Base-by-base conservation (phyloP, 2,888 invertebrate genomes). In the Hypolimnas misippus region DNA sequence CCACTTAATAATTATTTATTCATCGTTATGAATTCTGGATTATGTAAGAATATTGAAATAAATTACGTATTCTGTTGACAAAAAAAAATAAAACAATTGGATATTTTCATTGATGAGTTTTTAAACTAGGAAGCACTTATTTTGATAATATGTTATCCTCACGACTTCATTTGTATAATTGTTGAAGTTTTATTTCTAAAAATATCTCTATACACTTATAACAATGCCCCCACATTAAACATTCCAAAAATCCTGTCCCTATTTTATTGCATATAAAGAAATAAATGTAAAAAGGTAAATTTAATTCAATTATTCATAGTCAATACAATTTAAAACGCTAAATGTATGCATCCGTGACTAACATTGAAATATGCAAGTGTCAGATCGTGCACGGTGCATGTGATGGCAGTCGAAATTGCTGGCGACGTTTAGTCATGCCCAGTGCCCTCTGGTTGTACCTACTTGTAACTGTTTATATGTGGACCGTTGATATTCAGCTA, bases 361-460 rank as follows among this genome's bases (percentile, higher is more conserved):
- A 90, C 77, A 78, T 75, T 84, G 86, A 88, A 86, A 88, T 87
- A 88, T 89, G 83, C 83, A 82, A 81, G 79, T 84, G 87, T 84
- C 84, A 77, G 76, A 72, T 71, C 72, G 76, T 71, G 75, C 67
- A 69, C 74, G 71, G 72, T 77, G 81, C 76, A 81, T 82, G 79
- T 78, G 82, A 81, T 78, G 79, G 80, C 80, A 79, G 76, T 67
- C 76, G 73, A 76, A 86, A 87, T 83, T 82, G 84, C 81, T 73
- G 72, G 71, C 77, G 75, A 76, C 79, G 72, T 76, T 81, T 79
- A 78, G 79, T 76, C 76, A 79, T 80, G 82, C 76, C 67, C 75
- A 72, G 74, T 79, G 70, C 77, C 75, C 77, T 72, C 66, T 69
- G 70, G 69, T 68, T 64, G 70, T n/a, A n/a, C n/a, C n/a, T 68